Base-by-base conservation (phyloP, 2,888 invertebrate genomes). In the Machimus rusticus region DNA sequence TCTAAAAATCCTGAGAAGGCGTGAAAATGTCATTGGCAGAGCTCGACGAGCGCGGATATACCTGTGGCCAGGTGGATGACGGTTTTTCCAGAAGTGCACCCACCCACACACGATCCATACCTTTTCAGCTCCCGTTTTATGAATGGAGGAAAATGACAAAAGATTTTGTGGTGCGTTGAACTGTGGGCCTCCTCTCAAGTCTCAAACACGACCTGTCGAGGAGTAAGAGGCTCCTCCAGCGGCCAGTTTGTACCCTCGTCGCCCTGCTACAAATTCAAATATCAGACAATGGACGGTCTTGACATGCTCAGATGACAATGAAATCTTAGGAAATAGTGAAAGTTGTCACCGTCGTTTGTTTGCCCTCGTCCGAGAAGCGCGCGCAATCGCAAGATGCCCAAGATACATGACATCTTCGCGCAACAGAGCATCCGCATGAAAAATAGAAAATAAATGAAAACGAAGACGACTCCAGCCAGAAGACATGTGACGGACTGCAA, bases 321-420 rank as follows among this genome's bases (percentile, higher is more conserved):
- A 74, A 85, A 85, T 43, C 74, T 84, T 84, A 74, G 34, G 84
- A 84, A 84, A 84, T 74, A 85, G 85, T 74, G 85, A 85, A 85
- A 85, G 85, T 85, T 74, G 46, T 85, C 85, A 85, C 74, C 85
- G 31, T n/a, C 46, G 34, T 39, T 39, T 76, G 76, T 76, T 39
- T 37, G 39, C 28, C 66, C 34, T 34, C 76, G 37, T 14, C 76
- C 76, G 31, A 46, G 43, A 43, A 14, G 43, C 16, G 51, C 51
- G n/a, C n/a, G 51, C 14, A 9, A 6, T 6, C 37, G 0, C 1
- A 37, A 43, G 43, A 46, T 51, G n/a, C 6, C 51, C 51, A 51
- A 51, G 51, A 51, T 51, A 51, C 51, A 51, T 46, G 43, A 46
- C 51, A 51, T 51, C 5, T 51, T 5, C n/a, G 51, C 51, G 51